Evolutionary conservation across 2,888 invertebrate genomes (phyloP).

Genomic region (Aphidius colemani): DNA sequence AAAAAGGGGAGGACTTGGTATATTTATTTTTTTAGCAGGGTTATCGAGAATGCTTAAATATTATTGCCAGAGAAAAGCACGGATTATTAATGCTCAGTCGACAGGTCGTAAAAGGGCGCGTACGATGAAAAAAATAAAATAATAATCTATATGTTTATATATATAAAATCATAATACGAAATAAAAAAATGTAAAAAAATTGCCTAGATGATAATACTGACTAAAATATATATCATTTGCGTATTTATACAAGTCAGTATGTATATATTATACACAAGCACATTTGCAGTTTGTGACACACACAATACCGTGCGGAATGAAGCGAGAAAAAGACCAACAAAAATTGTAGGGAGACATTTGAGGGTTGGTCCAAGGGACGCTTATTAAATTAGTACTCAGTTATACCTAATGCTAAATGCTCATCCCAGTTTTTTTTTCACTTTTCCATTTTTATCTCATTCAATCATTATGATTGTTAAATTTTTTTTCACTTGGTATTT

Average conservation of each 20-base stretch:
- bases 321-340: constrained; percentile 37
- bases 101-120: constrained; percentile 50
- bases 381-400: constrained; percentile 45
- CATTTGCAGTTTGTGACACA: constrained; percentile 47
- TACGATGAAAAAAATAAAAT: constrained; percentile 24
- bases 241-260: constrained; percentile 32
- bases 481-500: too few species aligned
- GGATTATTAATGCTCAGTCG: constrained; percentile 51
- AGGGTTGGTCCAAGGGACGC: constrained; percentile 36
- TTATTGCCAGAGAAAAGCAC: constrained; percentile 40
- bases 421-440: constrained; percentile 2
- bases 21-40: background rate
- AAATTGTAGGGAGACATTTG: constrained; percentile 29
- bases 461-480: too few species aligned
- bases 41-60: constrained; percentile 38
- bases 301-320: constrained; percentile 30
- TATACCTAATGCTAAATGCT: constrained; percentile 28
- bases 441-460: constrained; percentile 1
- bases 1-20: background rate
- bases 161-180: too few species aligned
- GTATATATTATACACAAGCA: constrained; percentile 36
- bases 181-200: constrained; percentile 39
- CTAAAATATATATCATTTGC: constrained; percentile 43
- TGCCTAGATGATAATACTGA: constrained; percentile 46
- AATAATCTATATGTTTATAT: background rate